A percentile compares a stretch with the other conserved stretches of the same genome.
These are phyloP conservation scores for Itoplectis maculator DNA, from an alignment of 2,888 invertebrate genomes.

Conservation along the genomic window DNA sequence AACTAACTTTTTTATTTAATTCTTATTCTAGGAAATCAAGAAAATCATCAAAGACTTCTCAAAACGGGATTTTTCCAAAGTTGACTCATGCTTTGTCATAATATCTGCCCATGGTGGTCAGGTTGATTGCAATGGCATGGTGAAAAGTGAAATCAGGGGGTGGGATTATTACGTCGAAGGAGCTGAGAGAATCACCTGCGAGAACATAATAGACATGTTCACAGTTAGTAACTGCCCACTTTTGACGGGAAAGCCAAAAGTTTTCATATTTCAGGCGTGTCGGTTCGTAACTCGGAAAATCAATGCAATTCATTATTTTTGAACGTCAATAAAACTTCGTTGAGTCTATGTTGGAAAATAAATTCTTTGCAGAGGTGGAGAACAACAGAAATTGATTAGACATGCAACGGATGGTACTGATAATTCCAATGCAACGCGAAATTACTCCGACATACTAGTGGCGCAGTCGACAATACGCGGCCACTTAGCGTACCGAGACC, in stretches of 20 bases:
- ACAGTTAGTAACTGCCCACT: slow-evolving; percentile 84
- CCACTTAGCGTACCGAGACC: slow-evolving; percentile 86
- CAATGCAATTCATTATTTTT: not conserved
- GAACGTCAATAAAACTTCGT: not conserved
- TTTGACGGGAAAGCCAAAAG: slow-evolving; percentile 86
- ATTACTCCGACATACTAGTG: slow-evolving; percentile 86
- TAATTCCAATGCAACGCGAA: slow-evolving; percentile 62
- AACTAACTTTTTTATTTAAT: no score
- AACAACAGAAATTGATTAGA: slow-evolving; percentile 6
- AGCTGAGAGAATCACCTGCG: slow-evolving; percentile 73
- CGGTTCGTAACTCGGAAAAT: slow-evolving; percentile 76
- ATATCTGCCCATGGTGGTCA: slow-evolving; percentile 80
- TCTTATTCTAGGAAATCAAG: slow-evolving; percentile 75
- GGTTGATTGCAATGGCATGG: slow-evolving; percentile 30
- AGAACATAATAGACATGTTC: slow-evolving; percentile 83
- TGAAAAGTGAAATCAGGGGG: slow-evolving; percentile 75
- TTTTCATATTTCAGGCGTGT: slow-evolving; percentile 87
- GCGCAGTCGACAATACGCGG: slow-evolving; percentile 86
- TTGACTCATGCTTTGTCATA: slow-evolving; percentile 81
- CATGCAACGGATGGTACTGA: not conserved
- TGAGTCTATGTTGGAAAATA: not conserved
- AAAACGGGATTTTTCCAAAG: slow-evolving; percentile 70
- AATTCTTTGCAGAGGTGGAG: slow-evolving; percentile 31
- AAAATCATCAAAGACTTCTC: slow-evolving; percentile 75
- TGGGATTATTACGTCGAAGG: slow-evolving; percentile 68